Evolutionary conservation across 2,797 vertebrate genomes (phyloP).

Genomic region (Bufotes viridis): DNA sequence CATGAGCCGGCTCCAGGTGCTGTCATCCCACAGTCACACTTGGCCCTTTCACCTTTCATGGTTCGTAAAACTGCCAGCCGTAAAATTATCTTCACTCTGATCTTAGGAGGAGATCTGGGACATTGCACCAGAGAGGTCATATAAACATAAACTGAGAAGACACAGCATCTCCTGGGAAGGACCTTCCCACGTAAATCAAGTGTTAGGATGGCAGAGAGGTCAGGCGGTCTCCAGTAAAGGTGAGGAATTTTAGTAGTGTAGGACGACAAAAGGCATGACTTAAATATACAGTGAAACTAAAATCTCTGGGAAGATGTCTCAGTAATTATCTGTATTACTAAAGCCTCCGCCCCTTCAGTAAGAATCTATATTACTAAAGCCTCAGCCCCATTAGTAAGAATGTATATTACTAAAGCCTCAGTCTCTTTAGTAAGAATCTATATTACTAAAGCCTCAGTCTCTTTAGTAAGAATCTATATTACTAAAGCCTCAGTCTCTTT

Average conservation of each 20-base stretch:
- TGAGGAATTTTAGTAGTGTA: neutral
- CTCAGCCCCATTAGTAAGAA: too few species aligned
- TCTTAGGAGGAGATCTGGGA: slow-evolving; percentile 3
- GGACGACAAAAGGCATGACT: neutral
- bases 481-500: too few species aligned
- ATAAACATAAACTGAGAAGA: slow-evolving; percentile 40
- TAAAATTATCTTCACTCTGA: slow-evolving; percentile 16
- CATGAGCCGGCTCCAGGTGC: slow-evolving; percentile 8
- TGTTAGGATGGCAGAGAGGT: neutral
- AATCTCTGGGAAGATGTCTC: neutral
- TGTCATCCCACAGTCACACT: neutral
- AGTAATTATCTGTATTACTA: neutral
- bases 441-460: too few species aligned
- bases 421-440: too few species aligned
- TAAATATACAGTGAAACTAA: neutral
- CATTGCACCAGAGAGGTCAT: slow-evolving; percentile 20
- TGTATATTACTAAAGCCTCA: too few species aligned
- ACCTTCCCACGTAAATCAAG: neutral
- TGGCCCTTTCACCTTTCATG: slow-evolving; percentile 9
- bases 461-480: too few species aligned
- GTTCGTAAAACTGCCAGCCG: neutral
- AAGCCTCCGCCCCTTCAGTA: neutral
- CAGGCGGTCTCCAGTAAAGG: neutral
- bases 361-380: too few species aligned
- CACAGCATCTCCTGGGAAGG: slow-evolving; percentile 5